Evolutionary conservation across 2,113 vertebrate species (phyloP).

Genomic region (Pelecanus crispus): DNA sequence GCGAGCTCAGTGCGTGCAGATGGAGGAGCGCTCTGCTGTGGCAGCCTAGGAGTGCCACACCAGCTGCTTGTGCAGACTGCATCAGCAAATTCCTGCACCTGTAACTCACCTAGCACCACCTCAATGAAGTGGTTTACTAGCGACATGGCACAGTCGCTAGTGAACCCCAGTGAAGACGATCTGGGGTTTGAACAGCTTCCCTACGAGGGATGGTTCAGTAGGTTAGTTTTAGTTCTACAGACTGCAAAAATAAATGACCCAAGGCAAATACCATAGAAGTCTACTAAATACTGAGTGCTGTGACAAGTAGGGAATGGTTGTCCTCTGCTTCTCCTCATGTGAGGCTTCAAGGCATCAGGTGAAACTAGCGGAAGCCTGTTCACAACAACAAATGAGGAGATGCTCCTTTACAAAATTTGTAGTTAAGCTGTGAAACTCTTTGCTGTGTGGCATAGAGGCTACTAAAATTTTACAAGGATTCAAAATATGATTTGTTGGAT

Average conservation of each 20-base stretch:
- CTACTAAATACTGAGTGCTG: background rate
- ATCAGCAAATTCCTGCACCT: background rate
- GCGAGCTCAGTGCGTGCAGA: fast-evolving
- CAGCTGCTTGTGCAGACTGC: background rate
- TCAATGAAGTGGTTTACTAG: fast-evolving
- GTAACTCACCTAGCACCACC: background rate
- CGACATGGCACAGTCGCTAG: background rate
- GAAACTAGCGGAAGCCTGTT: background rate
- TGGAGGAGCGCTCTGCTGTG: fast-evolving
- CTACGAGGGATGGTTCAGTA: fast-evolving
- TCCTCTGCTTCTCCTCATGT: background rate
- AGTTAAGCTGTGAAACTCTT: background rate
- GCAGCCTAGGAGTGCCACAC: background rate
- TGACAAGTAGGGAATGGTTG: background rate
- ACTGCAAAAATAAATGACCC: background rate
- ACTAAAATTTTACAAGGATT: background rate
- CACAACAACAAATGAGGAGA: background rate
- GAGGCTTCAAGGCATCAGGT: background rate
- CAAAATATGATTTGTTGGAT: background rate
- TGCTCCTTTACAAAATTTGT: background rate
- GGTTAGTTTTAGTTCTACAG: background rate
- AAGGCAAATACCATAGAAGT: background rate
- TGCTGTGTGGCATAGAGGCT: background rate
- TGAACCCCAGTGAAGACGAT: too few relatives aligned
- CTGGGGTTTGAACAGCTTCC: background rate